A percentile compares a stretch with the other conserved stretches of the same genome.
Conservation (phyloP, 2,113 vertebrate species). For the Morone saxatilis region DNA sequence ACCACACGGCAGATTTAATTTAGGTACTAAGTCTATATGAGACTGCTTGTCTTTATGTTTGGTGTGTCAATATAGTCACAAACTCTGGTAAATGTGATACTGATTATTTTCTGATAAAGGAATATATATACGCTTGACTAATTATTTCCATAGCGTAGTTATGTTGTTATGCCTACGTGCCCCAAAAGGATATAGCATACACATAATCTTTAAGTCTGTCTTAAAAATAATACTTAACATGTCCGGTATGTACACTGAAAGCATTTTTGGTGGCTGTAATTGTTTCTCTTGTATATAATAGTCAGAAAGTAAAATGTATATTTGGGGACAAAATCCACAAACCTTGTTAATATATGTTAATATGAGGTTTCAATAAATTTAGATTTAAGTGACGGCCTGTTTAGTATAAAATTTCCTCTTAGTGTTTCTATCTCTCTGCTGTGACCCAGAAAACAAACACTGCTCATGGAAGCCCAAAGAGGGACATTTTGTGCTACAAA, state of each 20-base stretch:
- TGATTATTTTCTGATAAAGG: constrained; percentile 38
- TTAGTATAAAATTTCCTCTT: no score
- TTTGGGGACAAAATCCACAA: neutral
- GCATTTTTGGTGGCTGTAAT: neutral
- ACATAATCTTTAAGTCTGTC: neutral
- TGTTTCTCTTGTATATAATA: neutral
- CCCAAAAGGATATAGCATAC: neutral
- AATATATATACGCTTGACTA: neutral
- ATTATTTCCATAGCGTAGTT: constrained; percentile 24
- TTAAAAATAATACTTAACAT: neutral
- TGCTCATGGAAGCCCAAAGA: neutral
- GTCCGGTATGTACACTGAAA: neutral
- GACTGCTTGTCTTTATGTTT: constrained; percentile 24
- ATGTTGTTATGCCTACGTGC: neutral
- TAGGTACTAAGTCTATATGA: neutral
- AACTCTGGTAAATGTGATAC: neutral
- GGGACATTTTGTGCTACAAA: neutral
- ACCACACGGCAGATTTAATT: constrained; percentile 37
- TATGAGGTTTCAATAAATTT: neutral
- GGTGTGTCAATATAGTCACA: constrained; percentile 45
- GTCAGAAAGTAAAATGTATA: neutral
- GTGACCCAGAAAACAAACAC: neutral
- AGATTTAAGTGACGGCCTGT: no score
- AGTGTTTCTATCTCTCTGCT: neutral
- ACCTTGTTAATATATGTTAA: neutral